A percentile compares a stretch with the other conserved stretches of the same genome.
phyloP scores from a whole-genome alignment of 2,888 invertebrate genomes.

The Acleris emargana region DNA sequence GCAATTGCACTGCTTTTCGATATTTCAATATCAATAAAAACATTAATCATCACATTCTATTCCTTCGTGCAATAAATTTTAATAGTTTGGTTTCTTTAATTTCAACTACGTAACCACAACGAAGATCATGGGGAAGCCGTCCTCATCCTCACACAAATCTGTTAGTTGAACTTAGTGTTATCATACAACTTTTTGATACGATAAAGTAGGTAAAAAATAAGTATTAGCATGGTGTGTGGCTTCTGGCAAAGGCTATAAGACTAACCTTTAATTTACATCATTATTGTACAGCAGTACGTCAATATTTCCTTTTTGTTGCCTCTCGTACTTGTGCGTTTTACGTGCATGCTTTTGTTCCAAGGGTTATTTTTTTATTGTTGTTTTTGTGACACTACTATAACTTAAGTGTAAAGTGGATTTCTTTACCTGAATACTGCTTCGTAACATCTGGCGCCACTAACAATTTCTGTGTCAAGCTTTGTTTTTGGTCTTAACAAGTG shows the following conservation, averaged over 20 bases:
- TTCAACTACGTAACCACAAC: background rate
- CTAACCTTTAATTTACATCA: background rate
- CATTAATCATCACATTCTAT: no score
- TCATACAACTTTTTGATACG: conserved; percentile 34
- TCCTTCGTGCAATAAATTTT: no score
- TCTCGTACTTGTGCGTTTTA: background rate
- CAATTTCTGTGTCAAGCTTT: background rate
- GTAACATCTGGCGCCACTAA: background rate
- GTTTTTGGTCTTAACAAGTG: background rate
- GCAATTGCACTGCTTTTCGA: no score
- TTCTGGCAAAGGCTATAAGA: conserved; percentile 30
- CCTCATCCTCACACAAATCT: conserved; percentile 42
- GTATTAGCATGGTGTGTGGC: conserved; percentile 39
- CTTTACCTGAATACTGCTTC: background rate
- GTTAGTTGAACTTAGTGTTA: conserved; percentile 54
- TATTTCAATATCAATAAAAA: no score
- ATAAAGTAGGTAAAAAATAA: conserved; percentile 46
- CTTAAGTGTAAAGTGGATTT: background rate
- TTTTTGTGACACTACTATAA: background rate
- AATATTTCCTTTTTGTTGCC: background rate
- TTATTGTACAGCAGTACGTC: background rate
- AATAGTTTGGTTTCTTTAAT: no score
- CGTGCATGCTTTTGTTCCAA: background rate
- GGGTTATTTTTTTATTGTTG: background rate
- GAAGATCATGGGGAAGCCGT: conserved; percentile 57